Evolutionary conservation across 2,888 invertebrate species (phyloP).

Genomic region (Metallyticus violacea): DNA sequence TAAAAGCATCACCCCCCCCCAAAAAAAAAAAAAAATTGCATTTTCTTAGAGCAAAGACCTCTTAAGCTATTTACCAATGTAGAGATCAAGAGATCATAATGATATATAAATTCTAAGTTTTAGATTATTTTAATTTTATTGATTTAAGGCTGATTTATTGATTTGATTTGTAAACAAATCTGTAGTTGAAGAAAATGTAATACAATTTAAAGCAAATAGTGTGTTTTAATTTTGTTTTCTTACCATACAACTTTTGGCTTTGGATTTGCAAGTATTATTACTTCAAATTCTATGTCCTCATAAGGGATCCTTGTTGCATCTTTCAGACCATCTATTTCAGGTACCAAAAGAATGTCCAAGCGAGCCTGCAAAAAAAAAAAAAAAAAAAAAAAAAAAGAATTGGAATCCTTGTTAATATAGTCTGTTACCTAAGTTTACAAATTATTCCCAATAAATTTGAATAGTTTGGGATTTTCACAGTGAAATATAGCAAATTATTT

Average conservation of each 20-base stretch:
- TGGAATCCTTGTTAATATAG: no score
- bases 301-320: slow-evolving; percentile 73
- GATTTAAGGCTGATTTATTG: background rate
- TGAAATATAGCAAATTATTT: no score
- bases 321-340: slow-evolving; percentile 73
- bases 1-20: no score
- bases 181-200: background rate
- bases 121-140: background rate
- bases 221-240: slow-evolving; percentile 18
- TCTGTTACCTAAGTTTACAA: no score
- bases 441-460: no score
- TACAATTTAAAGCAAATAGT: background rate
- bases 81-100: no score
- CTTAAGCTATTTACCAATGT: no score
- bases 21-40: no score
- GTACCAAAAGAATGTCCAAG: slow-evolving; percentile 74
- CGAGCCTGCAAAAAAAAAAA: slow-evolving; percentile 50
- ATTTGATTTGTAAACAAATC: background rate
- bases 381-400: no score
- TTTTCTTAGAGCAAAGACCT: no score
- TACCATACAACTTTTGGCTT: slow-evolving; percentile 84
- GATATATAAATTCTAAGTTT: background rate
- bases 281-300: slow-evolving; percentile 74
- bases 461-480: no score
- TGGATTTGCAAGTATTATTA: slow-evolving; percentile 84